phyloP scores from a whole-genome alignment of 2,797 vertebrate genomes.

The Gymnocypris eckloni region DNA sequence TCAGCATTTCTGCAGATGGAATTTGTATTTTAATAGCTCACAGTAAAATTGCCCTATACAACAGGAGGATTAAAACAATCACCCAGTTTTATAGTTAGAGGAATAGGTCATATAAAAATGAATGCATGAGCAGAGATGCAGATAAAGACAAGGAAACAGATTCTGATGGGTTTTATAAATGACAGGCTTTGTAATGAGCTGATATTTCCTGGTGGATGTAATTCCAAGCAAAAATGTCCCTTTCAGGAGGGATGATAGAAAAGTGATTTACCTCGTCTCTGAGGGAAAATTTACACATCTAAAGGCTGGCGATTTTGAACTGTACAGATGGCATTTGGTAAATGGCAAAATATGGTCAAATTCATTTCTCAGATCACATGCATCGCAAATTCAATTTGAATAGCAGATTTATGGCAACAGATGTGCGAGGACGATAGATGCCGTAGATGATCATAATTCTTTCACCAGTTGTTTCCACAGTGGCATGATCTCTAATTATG shows the following conservation, averaged over 20 bases:
- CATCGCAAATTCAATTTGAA: slow-evolving; percentile 50
- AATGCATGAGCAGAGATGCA: slow-evolving; percentile 69
- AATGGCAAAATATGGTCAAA: slow-evolving; percentile 51
- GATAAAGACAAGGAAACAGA: neutral
- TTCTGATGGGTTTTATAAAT: neutral
- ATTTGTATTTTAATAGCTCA: slow-evolving; percentile 79
- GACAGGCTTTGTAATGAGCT: slow-evolving; percentile 11
- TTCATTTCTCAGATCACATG: slow-evolving; percentile 46
- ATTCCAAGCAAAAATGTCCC: neutral
- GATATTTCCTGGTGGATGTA: neutral
- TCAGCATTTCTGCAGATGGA: slow-evolving; percentile 73
- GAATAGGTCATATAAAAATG: slow-evolving; percentile 73
- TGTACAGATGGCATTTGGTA: slow-evolving; percentile 55
- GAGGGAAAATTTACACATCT: slow-evolving; percentile 16
- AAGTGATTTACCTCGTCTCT: slow-evolving; percentile 33
- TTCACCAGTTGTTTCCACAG: slow-evolving; percentile 31
- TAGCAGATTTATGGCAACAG: slow-evolving; percentile 55
- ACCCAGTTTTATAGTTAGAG: slow-evolving; percentile 71
- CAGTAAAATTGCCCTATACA: slow-evolving; percentile 72
- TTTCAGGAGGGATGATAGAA: slow-evolving; percentile 12
- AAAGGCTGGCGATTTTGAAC: slow-evolving; percentile 38
- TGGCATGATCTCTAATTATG: slow-evolving; percentile 33
- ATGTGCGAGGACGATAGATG: slow-evolving; percentile 43
- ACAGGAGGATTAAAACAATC: slow-evolving; percentile 73
- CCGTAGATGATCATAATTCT: slow-evolving; percentile 30